Evolutionary conservation across 2,113 vertebrate species (phyloP).

Genomic region (Cynoglossus semilaevis): DNA sequence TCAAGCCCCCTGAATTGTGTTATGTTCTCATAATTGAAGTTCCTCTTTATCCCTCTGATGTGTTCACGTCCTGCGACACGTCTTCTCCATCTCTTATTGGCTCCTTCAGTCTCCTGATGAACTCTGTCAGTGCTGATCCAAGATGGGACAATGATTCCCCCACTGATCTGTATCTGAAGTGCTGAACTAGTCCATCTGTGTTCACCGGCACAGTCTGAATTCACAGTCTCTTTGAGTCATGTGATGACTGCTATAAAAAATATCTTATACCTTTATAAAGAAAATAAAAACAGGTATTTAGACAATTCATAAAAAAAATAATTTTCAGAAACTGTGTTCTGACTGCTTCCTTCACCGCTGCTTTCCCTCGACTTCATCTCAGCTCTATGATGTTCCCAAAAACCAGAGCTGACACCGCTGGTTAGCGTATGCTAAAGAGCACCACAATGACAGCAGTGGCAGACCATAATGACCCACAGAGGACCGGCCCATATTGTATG

Average conservation of each 20-base stretch:
- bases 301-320: no score
- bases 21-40: conserved; percentile 73
- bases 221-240: no score
- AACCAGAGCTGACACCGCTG: conserved; percentile 38
- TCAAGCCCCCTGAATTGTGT: conserved; percentile 59
- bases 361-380: no score
- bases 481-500: conserved; percentile 69
- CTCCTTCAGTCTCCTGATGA: conserved; percentile 77
- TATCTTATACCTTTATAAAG: background rate
- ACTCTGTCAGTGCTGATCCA: conserved; percentile 67
- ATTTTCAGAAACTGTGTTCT: background rate
- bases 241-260: no score
- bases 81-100: conserved; percentile 70
- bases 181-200: conserved; percentile 70
- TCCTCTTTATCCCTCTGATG: conserved; percentile 68
- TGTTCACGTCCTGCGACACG: conserved; percentile 75
- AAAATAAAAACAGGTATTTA: no score
- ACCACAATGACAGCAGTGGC: conserved; percentile 48
- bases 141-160: conserved; percentile 49
- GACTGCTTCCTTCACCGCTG: background rate
- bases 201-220: conserved; percentile 1
- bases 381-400: background rate
- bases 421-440: conserved; percentile 53
- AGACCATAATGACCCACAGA: conserved; percentile 60
- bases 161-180: conserved; percentile 65